Evolutionary conservation across 2,797 vertebrate species (phyloP).

Genomic region (Phyllotis vaccarum): DNA sequence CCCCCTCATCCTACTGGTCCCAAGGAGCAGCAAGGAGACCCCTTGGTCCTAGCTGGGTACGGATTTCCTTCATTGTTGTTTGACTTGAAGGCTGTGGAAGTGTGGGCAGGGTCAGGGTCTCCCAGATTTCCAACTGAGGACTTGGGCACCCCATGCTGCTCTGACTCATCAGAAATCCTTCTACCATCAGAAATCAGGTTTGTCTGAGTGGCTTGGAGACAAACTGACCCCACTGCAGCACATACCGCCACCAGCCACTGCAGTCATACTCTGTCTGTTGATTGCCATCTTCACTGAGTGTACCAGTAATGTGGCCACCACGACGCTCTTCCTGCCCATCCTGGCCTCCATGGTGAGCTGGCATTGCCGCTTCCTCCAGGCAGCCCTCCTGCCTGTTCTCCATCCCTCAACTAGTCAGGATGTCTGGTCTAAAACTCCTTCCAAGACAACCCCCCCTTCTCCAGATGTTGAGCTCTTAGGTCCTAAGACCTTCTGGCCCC

Average conservation of each 20-base stretch:
- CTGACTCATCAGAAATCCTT: background rate
- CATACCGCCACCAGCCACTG: slow-evolving; percentile 90
- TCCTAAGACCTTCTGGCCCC: slow-evolving; percentile 28
- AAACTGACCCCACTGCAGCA: slow-evolving; percentile 90
- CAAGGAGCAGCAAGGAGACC: background rate
- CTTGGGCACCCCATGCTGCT: background rate
- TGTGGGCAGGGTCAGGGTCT: background rate
- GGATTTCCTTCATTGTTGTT: background rate
- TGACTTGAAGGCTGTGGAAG: slow-evolving; percentile 1
- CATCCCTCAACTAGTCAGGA: background rate
- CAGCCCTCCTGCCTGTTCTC: background rate
- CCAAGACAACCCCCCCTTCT: background rate
- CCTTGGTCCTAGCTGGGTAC: background rate
- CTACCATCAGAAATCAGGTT: slow-evolving; percentile 89
- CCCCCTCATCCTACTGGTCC: background rate
- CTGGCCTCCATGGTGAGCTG: slow-evolving; percentile 93
- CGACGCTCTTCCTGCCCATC: slow-evolving; percentile 95
- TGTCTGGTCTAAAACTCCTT: background rate
- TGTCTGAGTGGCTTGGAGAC: slow-evolving; percentile 92
- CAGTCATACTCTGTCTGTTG: slow-evolving; percentile 90
- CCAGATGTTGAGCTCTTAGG: background rate
- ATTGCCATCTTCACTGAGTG: slow-evolving; percentile 95
- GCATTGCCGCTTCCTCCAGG: background rate
- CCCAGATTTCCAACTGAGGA: background rate
- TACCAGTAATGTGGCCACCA: slow-evolving; percentile 96